These are phyloP conservation scores for Muricea muricata DNA, from an alignment of 92 coral and sea anemone species.

Conservation along the genomic window DNA sequence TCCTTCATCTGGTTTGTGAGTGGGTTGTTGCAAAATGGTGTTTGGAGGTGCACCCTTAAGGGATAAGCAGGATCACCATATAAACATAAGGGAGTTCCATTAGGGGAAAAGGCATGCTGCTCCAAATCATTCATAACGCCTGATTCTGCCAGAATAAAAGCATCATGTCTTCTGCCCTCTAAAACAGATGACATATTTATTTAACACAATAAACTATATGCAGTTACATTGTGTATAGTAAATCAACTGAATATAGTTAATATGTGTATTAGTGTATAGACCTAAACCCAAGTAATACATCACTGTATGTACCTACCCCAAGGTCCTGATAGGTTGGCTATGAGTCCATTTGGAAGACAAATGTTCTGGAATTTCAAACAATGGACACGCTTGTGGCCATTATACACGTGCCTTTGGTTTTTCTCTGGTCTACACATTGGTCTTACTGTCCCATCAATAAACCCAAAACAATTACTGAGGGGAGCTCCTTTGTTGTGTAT, in stretches of 20 bases:
- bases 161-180: neutral
- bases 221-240: neutral
- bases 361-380: neutral
- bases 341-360: neutral
- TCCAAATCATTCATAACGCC: neutral
- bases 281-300: neutral
- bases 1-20: neutral
- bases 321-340: neutral
- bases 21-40: slow-evolving; percentile 1
- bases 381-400: neutral
- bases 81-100: neutral
- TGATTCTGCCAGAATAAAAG: neutral
- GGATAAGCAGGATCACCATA: neutral
- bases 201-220: neutral
- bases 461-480: neutral
- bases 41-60: neutral
- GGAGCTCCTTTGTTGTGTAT: neutral
- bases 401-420: neutral
- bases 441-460: neutral
- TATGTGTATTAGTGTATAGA: neutral
- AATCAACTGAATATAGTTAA: neutral
- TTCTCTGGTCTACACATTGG: neutral
- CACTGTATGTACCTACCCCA: neutral
- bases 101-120: neutral
- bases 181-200: neutral